Evolutionary conservation across 1,140 invertebrate species (phyloP), one percentile per base, ranked within the genome.

Genomic region (Sarcophaga peregrina): DNA sequence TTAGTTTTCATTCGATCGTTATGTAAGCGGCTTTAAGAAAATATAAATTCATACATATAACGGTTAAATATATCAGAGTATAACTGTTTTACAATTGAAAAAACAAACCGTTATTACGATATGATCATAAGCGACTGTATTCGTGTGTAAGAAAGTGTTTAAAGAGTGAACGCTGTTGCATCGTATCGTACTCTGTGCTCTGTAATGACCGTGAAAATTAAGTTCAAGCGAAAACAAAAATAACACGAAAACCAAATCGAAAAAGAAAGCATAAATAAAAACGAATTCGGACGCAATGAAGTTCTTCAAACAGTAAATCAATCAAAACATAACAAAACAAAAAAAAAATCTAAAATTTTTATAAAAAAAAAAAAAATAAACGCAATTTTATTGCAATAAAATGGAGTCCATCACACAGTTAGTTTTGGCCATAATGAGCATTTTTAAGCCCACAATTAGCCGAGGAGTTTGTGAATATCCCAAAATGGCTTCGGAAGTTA

Each of bases 181-280:
- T 37, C 25, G 25, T 4, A 37, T 37, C 25, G 25, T 37, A 37
- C 62, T 72, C 17, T 9, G 37, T 72, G n/a, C 20, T 25, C 37
- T 78, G 75, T 78, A 78, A 78, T 78, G 75, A 78, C 75, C 75
- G 75, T 78, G 75, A 78, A 78, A 78, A 15, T 50, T 11, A 50
- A 50, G 45, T 78, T 78, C 10, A 78, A 78, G 50, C 47, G 47
- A 50, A 78, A 78, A 78, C 75, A n/a, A 78, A 78, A 78, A 78
- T 50, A 52, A 78, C 4, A 37, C 37, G 37, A 72, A 17, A 72
- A 72, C n/a, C n/a, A 78, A 50, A 52, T 9, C 17, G n/a, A 78
- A 78, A 50, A 78, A 78, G 3, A 78, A 20, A 78, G 11, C 20
- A 8, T 52, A 78, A 48, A 78, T 10, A 78, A 78, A 52, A 78